Base-by-base conservation (phyloP, 2,888 invertebrate species). In the Slavum lentiscoides region DNA sequence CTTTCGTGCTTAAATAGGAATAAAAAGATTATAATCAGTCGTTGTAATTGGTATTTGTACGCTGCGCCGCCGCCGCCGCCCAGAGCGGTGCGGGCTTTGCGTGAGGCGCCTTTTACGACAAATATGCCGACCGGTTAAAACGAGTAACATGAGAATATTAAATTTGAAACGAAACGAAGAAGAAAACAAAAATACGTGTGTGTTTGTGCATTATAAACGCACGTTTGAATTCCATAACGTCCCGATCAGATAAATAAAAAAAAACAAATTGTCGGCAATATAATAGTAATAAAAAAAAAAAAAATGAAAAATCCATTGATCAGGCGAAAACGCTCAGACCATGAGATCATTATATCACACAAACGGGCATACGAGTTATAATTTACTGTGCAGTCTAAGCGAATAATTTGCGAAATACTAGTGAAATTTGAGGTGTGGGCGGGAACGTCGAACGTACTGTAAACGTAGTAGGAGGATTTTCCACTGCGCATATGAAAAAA, bases 181-280 rank as follows among this genome's bases (percentile, higher is more conserved):
- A 49, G 13, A 13, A 49, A 49, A 49, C 8, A 11, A 15, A 49
- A 49, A 49, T 49, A 49, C 11, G 13, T 49, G 11, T 15, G 3
- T 49, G 11, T 13, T 9, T 39, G 21, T 11, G 15, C 39, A 58
- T 43, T 43, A 75, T 49, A 17, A 49, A 30, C 59, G 59, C 49
- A n/a, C 49, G 76, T 68, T 53, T 66, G 4, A 58, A 74, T 74
- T 68, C 49, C 61, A 62, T 69, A 70, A 70, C 19, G 77, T 62
- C 37, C 77, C 77, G 53, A 77, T 77, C 77, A 62, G 77, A 77
- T 77, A 77, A 69, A n/a, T 30, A 30, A 23, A 53, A 62, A 49
- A 23, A 53, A 62, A 73, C 6, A 68, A 70, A 77, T 70, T 62
- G 62, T 70, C 69, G 55, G 58, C 69, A 19, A 62, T 49, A 37